Evolutionary conservation across 2,113 vertebrate genomes (phyloP).

Genomic region (Oreocharis arfaki): DNA sequence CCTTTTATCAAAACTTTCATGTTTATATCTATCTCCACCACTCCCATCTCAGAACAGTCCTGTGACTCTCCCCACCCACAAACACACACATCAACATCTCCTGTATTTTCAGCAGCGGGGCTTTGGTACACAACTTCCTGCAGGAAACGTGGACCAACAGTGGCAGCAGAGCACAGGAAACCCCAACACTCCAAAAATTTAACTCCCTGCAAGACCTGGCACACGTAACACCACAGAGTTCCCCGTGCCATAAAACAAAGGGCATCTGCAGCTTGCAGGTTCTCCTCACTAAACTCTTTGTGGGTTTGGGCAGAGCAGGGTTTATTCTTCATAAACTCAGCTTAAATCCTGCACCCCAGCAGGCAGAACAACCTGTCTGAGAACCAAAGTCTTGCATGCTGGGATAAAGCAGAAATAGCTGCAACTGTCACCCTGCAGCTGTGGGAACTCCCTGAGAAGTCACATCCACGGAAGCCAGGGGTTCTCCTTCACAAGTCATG

Average conservation of each 20-base stretch:
- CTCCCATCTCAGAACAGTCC: neutral
- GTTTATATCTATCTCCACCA: neutral
- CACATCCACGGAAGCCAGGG: neutral
- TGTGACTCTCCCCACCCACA: neutral
- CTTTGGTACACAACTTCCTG: neutral
- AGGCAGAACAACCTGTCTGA: neutral
- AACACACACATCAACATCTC: neutral
- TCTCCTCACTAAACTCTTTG: neutral
- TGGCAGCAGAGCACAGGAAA: neutral
- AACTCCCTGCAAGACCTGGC: neutral
- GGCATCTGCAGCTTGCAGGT: too few species aligned
- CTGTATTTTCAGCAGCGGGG: neutral
- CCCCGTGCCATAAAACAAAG: neutral
- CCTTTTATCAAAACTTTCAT: neutral
- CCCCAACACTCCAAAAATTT: neutral
- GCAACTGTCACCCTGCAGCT: neutral
- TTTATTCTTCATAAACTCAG: neutral
- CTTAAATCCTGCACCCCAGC: neutral
- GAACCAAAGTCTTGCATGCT: neutral
- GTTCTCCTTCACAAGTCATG: neutral
- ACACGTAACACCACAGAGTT: rapidly evolving
- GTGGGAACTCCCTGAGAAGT: neutral
- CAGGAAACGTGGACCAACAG: neutral
- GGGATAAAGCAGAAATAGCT: neutral
- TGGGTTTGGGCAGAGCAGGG: neutral